Evolutionary conservation across 1,140 invertebrate species (phyloP), one percentile per base, ranked within the genome.

Genomic region (Ostrea denselamellosa): DNA sequence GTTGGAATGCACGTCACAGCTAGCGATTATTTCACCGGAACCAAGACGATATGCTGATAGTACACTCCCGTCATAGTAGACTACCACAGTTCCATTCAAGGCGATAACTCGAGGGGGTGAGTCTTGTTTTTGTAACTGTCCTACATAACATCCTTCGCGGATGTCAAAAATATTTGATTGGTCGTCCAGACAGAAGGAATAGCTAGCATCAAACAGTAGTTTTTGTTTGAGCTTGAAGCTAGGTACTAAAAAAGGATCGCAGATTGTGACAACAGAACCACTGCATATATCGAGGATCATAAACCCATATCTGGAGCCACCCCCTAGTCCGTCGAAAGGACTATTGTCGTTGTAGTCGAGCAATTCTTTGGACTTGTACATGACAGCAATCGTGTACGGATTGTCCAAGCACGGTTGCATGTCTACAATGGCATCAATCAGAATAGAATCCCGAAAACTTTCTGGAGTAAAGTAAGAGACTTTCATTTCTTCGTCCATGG

Each of bases 1-100:
- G 17, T 90, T 85, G 2, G 91, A 91, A 82, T 95, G 93, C 0
- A 94, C 92, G 19, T 94, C 91, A 77, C 94, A 93, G n/a, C 81
- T 87, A 2, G 91, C 94, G 53, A 95, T 90, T n/a, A 68, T 12
- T 44, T 83, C 84, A 17, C 90, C 91, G 87, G 93, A 93, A 7
- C 56, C n/a, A 10, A 94, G 54, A 25, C 93, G 85, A 0, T 91
- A 44, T 2, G 90, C 94, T 77, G 84, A 90, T 3, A 95, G 52
- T 8, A 91, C 77, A 8, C 88, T 86, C 5, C 87, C 90, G 2
- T 91, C 88, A 51, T 77, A 92, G 90, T 92, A 94, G 0, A 94
- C 81, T 10, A 92, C 91, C 3, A 92, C 92, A 12, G 86, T 85
- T 28, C 91, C 92, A 83, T 89, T 71, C 8, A 94, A 83, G 9